These are phyloP conservation scores for Leptogaster cylindrica DNA, from an alignment of 2,888 invertebrate species.

Conservation along the genomic window DNA sequence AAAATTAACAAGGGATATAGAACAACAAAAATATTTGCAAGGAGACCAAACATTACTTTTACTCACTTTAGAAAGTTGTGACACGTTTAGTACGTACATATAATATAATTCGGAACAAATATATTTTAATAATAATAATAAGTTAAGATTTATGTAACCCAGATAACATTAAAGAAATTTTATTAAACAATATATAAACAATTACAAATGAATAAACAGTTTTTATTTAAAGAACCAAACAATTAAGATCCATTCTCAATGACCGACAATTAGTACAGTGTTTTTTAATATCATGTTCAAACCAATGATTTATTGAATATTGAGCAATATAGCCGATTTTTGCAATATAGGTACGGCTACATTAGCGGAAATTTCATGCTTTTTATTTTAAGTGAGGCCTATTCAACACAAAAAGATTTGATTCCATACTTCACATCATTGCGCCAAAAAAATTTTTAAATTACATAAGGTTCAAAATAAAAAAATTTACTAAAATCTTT, in stretches of 20 bases:
- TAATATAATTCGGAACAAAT: slow-evolving; percentile 16
- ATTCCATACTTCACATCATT: too few relatives aligned
- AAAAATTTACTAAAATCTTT: too few relatives aligned
- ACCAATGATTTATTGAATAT: not conserved
- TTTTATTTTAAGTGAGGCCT: too few relatives aligned
- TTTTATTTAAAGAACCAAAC: not conserved
- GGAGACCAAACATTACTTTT: slow-evolving; percentile 26
- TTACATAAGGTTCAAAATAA: too few relatives aligned
- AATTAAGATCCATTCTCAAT: not conserved
- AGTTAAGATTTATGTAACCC: slow-evolving; percentile 12
- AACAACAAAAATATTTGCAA: slow-evolving; percentile 7
- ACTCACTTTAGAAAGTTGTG: not conserved
- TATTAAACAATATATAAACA: slow-evolving; percentile 25
- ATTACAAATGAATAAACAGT: not conserved
- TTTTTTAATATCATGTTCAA: too few relatives aligned
- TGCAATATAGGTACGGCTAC: not conserved
- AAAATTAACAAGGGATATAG: slow-evolving; percentile 28
- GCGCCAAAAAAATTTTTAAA: too few relatives aligned
- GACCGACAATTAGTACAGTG: not conserved
- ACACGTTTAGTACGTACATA: slow-evolving; percentile 6
- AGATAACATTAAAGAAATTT: slow-evolving; percentile 3
- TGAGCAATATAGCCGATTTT: not conserved
- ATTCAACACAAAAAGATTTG: too few relatives aligned
- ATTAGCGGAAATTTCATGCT: too few relatives aligned
- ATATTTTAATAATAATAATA: slow-evolving; percentile 32